Conservation (phyloP, 1,140 invertebrate genomes). For the Melipona quadrifasciata region DNA sequence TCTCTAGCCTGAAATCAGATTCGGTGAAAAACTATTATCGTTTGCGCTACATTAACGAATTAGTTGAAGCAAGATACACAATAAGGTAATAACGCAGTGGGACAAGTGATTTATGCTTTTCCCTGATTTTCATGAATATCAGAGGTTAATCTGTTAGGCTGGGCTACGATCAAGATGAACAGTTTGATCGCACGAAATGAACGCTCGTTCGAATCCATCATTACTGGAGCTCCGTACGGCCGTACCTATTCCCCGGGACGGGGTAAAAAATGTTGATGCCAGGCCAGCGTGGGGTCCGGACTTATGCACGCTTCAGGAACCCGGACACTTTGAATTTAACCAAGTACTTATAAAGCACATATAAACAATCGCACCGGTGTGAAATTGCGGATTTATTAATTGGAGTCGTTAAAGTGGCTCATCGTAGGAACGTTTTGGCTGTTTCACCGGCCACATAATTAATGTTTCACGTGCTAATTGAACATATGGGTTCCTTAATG, state of each 20-base stretch:
- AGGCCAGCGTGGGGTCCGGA: conserved; percentile 73
- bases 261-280: conserved; percentile 71
- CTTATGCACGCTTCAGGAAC: conserved; percentile 71
- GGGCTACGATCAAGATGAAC: background rate
- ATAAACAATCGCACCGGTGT: conserved; percentile 62
- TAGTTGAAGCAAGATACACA: background rate
- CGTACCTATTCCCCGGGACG: conserved; percentile 66
- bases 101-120: background rate
- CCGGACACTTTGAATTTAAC: conserved; percentile 67
- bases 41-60: background rate
- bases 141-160: background rate
- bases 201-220: conserved; percentile 68
- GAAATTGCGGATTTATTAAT: conserved; percentile 51
- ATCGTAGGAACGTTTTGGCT: background rate
- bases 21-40: background rate
- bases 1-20: background rate
- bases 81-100: background rate
- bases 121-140: background rate
- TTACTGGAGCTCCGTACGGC: conserved; percentile 63
- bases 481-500: background rate
- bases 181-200: conserved; percentile 39
- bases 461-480: conserved; percentile 38
- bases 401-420: background rate
- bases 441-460: background rate
- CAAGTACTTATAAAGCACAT: conserved; percentile 46